Evolutionary conservation across 2,113 vertebrate genomes (phyloP).

Genomic region (Hyaena hyaena): DNA sequence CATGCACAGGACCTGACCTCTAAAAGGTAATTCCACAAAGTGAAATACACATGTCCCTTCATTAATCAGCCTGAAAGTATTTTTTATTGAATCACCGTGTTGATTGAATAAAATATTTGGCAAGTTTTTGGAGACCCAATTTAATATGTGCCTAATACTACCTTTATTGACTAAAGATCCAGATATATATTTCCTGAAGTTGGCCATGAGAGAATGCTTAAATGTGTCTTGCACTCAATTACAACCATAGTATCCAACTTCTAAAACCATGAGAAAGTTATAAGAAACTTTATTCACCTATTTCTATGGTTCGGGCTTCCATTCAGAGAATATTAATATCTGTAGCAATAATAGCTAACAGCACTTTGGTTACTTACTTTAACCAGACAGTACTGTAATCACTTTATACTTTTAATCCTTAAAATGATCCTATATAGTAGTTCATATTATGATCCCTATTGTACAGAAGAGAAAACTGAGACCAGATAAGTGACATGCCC

Average conservation of each 20-base stretch:
- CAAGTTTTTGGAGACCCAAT: neutral
- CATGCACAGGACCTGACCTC: neutral
- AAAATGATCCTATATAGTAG: neutral
- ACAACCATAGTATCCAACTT: neutral
- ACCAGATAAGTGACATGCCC: neutral
- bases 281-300: neutral
- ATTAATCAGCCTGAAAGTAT: neutral
- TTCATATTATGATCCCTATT: neutral
- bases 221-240: neutral
- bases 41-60: neutral
- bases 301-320: neutral
- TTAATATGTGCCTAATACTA: neutral
- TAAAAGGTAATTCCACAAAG: neutral
- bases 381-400: neutral
- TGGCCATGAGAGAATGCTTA: neutral
- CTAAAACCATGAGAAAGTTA: neutral
- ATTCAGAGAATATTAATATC: neutral
- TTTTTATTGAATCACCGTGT: neutral
- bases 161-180: neutral
- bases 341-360: neutral
- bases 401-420: neutral
- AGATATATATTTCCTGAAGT: neutral
- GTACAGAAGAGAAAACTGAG: neutral
- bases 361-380: neutral
- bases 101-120: slow-evolving; percentile 34